phyloP scores from a whole-genome alignment of 2,797 vertebrate species.

The Corythornis leucogaster region DNA sequence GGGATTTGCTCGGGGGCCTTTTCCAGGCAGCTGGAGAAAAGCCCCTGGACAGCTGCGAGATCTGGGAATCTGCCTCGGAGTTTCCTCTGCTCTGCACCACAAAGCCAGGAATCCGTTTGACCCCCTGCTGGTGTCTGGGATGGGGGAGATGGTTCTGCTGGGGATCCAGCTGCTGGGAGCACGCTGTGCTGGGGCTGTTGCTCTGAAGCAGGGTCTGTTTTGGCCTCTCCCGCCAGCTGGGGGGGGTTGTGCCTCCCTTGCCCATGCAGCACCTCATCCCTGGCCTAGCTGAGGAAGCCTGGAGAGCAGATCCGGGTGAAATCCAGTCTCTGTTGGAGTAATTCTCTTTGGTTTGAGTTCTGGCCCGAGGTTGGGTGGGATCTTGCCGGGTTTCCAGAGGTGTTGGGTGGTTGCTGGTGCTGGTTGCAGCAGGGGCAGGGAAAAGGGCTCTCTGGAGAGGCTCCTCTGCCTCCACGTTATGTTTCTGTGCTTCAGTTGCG shows the following conservation, averaged over 20 bases:
- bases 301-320: background rate
- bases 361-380: background rate
- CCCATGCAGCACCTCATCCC: fast-evolving
- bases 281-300: background rate
- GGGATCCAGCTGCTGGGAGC: background rate
- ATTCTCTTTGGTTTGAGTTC: background rate
- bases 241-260: background rate
- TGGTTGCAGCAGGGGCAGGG: background rate
- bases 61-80: slow-evolving; percentile 23
- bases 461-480: background rate
- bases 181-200: background rate
- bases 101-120: slow-evolving; percentile 29
- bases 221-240: fast-evolving
- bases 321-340: background rate
- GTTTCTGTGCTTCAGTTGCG: background rate
- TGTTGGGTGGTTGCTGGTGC: background rate
- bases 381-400: background rate
- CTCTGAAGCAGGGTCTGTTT: background rate
- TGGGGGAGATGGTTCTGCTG: background rate
- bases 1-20: slow-evolving; percentile 28
- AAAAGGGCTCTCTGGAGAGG: background rate
- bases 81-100: background rate
- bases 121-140: background rate
- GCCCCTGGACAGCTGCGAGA: background rate
- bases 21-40: slow-evolving; percentile 35